Conservation (phyloP, 2,797 vertebrate species). For the Chrysocyon brachyurus region DNA sequence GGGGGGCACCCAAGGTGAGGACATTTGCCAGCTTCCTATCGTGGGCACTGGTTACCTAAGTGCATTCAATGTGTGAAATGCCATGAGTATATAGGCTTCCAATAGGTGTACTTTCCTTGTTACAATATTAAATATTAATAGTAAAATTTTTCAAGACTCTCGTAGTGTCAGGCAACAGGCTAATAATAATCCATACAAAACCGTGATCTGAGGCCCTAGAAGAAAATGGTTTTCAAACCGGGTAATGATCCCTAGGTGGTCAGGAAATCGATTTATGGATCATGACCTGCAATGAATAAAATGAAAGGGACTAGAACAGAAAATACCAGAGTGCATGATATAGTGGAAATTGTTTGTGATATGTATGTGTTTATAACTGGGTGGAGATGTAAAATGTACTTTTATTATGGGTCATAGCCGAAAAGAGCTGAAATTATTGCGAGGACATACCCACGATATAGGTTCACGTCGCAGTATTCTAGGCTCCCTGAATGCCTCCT, state of each 20-base stretch:
- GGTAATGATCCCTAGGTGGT: not conserved
- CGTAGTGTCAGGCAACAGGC: not conserved
- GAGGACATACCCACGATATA: not conserved
- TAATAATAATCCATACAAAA: not conserved
- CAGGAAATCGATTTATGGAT: not conserved
- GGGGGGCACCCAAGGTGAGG: not conserved
- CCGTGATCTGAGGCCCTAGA: not conserved
- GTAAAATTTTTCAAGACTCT: not conserved
- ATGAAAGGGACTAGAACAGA: not conserved
- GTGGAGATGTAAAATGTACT: not conserved
- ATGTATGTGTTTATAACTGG: not conserved
- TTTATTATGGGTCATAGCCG: not conserved
- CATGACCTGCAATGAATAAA: not conserved
- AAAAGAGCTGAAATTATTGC: not conserved
- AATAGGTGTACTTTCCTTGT: not conserved
- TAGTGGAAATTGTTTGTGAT: not conserved
- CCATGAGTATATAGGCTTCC: not conserved
- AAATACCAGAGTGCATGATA: not conserved
- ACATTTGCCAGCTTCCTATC: not conserved
- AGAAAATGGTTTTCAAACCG: slow-evolving; percentile 7
- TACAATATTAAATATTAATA: not conserved
- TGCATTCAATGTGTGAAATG: not conserved
- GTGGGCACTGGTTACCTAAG: not conserved
- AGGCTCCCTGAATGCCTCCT: not conserved
- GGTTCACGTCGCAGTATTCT: not conserved